A percentile compares a stretch with the other conserved stretches of the same genome.
Evolutionary conservation across 2,888 invertebrate species (phyloP).

Genomic region (Andrena marginata): DNA sequence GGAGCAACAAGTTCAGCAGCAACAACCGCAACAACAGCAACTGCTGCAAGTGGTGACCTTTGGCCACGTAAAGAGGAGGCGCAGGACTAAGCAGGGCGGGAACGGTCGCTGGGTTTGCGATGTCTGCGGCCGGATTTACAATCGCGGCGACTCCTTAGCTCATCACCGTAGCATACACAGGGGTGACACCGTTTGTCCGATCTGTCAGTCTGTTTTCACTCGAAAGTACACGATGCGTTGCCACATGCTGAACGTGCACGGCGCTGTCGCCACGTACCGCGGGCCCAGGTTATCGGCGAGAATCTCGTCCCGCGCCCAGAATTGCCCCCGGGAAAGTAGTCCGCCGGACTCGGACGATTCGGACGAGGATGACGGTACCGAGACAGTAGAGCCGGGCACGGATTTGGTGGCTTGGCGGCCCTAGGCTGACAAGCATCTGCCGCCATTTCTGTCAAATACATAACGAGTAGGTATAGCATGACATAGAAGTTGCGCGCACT

Average conservation of each 20-base stretch:
- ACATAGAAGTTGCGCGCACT: not conserved
- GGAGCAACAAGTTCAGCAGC: conserved; percentile 39
- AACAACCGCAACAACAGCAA: conserved; percentile 47
- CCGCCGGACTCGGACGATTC: no score
- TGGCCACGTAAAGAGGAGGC: conserved; percentile 72
- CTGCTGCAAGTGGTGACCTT: conserved; percentile 52
- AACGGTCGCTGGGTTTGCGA: conserved; percentile 84
- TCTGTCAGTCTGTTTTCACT: conserved; percentile 84
- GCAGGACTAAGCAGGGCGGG: conserved; percentile 82
- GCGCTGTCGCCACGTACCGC: conserved; percentile 74
- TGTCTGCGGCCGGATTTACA: conserved; percentile 85
- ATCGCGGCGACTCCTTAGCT: conserved; percentile 84
- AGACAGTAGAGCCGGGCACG: no score
- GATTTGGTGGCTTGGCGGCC: no score
- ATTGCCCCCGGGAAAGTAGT: no score
- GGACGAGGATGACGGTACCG: no score
- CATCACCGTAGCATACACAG: conserved; percentile 85
- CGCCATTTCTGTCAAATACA: not conserved
- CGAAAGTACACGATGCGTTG: conserved; percentile 85
- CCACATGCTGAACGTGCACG: conserved; percentile 84
- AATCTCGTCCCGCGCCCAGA: not conserved
- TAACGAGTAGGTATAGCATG: not conserved
- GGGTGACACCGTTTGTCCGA: conserved; percentile 84
- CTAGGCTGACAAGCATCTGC: no score
- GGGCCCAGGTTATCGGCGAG: not conserved